A percentile compares a stretch with the other conserved stretches of the same genome.
Evolutionary conservation across 1,140 invertebrate genomes (phyloP).

Genomic region (Hypothenemus hampei): DNA sequence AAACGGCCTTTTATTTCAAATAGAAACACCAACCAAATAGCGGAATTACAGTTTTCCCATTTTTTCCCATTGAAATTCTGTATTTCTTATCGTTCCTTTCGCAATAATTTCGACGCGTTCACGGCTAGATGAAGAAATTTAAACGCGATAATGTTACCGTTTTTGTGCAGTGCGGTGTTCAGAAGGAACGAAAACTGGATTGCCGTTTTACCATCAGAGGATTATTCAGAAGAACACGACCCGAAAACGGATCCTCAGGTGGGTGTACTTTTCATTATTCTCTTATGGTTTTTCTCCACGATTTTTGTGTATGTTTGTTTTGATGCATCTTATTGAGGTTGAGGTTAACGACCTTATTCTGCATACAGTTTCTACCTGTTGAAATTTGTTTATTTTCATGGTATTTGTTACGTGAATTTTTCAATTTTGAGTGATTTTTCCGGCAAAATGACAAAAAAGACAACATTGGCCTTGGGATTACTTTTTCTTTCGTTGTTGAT

Average conservation of each 20-base stretch:
- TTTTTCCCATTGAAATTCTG: not conserved
- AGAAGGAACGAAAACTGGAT: slow-evolving; percentile 12
- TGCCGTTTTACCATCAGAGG: slow-evolving; percentile 8
- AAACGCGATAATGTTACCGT: slow-evolving; percentile 19
- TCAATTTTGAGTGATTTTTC: too few relatives aligned
- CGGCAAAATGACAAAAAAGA: too few relatives aligned
- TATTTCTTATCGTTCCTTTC: too few relatives aligned
- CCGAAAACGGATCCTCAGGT: slow-evolving; percentile 4
- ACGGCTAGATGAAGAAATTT: too few relatives aligned
- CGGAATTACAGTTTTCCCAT: not conserved
- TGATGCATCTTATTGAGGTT: not conserved
- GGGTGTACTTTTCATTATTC: not conserved
- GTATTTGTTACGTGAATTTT: too few relatives aligned
- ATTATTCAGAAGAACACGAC: not conserved
- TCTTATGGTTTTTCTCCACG: not conserved
- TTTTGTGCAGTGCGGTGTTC: slow-evolving; percentile 22
- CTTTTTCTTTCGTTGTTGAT: too few relatives aligned
- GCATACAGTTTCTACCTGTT: slow-evolving; percentile 14
- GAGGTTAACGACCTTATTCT: slow-evolving; percentile 4
- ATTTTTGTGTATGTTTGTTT: slow-evolving; percentile 5
- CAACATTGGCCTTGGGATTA: too few relatives aligned
- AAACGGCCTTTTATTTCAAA: not conserved
- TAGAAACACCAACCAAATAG: not conserved
- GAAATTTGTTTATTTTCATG: too few relatives aligned
- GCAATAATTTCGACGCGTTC: too few relatives aligned